Evolutionary conservation across 2,113 vertebrate species (phyloP), one percentile per base, ranked within the genome.

Genomic region (Bubo bubo): DNA sequence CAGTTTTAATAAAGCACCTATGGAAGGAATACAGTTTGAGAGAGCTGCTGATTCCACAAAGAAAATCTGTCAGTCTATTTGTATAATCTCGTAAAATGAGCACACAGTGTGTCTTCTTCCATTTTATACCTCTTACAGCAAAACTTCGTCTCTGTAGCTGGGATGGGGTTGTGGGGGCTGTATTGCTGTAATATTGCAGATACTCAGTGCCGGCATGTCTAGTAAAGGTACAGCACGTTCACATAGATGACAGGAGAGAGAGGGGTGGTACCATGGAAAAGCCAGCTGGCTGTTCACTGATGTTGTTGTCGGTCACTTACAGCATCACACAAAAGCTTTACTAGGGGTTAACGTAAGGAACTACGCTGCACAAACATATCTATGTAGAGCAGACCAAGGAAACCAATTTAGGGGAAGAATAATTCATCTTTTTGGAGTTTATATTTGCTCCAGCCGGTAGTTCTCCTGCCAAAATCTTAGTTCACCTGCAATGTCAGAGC

Each of bases 171-270:
- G 79, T 11, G 13, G 32, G 12, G 24, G 16, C 64, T 67, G 21
- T 35, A 43, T 12, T 55, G 41, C 8, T 88, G 11, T 49, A 39
- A 70, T 41, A 64, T 32, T 79, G 39, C 66, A 75, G 43, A 18
- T 39, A 53, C 8, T 77, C 30, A 9, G 12, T 34, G 27, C 24
- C 39, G 49, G 22, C 0, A 0, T 26, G 22, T 34, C 67, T 45
- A 19, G 34, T 35, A 71, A 83, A 75, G 37, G 28, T 56, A 14
- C 11, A 17, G 18, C 15, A 50, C 0, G 0, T 53, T 66, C 60
- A 37, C 5, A n/a, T 11, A 37, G 8, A 26, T 5, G 10, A 28
- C 34, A 63, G 43, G 43, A 74, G 15, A 47, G 49, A 73, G 88
- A 64, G 39, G 26, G 87, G 17, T 2, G 3, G 56, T 62, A 73